A percentile compares a stretch with the other conserved stretches of the same genome.
Evolutionary conservation across 2,888 invertebrate genomes (phyloP).

Genomic region (Dichetophora obliterata): DNA sequence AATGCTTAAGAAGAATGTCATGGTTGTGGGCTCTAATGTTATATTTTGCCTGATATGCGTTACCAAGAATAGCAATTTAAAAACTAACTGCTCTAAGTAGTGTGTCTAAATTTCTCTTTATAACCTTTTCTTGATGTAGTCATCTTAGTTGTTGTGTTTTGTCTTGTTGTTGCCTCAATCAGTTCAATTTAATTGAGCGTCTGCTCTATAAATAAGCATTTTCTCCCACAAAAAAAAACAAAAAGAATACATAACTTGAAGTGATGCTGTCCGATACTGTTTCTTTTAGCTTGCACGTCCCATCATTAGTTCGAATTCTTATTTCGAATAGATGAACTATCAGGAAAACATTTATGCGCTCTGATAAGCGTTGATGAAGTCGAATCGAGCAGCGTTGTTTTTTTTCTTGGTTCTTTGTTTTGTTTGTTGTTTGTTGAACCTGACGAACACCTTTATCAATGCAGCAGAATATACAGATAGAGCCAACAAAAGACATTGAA

Average conservation of each 20-base stretch:
- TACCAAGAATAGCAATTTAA: neutral
- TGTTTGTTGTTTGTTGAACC: constrained; percentile 5
- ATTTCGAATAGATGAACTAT: constrained; percentile 32
- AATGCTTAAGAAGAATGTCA: too few species aligned
- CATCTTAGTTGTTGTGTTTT: neutral
- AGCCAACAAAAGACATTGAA: neutral
- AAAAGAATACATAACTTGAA: neutral
- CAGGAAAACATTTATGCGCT: constrained; percentile 21
- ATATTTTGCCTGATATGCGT: neutral
- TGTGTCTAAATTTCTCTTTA: neutral
- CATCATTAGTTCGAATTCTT: constrained; percentile 33
- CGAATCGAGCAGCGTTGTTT: neutral
- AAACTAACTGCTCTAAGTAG: neutral
- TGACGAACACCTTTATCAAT: constrained; percentile 23
- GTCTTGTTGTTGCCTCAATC: neutral
- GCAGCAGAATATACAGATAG: neutral
- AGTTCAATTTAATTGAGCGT: constrained; percentile 20
- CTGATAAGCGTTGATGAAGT: constrained; percentile 24
- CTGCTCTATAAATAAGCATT: constrained; percentile 24
- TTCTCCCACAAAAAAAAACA: neutral
- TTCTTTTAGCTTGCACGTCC: constrained; percentile 11
- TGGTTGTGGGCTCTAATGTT: too few species aligned
- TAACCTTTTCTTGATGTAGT: too few species aligned
- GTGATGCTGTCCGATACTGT: neutral
- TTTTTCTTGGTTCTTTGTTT: neutral